phyloP scores from a whole-genome alignment of 2,797 vertebrate species.

The Neoniphon sammara region DNA sequence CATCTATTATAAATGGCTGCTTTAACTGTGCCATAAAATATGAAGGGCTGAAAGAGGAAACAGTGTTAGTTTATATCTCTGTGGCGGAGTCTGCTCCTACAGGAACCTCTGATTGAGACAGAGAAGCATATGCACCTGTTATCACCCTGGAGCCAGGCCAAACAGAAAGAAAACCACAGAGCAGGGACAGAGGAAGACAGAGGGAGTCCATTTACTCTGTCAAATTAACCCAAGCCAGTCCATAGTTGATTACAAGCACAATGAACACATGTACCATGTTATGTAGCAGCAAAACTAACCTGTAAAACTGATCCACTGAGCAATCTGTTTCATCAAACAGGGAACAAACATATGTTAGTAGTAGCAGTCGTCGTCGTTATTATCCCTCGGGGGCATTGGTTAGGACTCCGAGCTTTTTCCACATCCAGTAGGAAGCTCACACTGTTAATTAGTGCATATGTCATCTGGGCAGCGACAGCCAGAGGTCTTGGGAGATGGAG shows the following conservation, averaged over 20 bases:
- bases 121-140: conserved; percentile 48
- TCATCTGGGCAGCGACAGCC: conserved; percentile 77
- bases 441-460: conserved; percentile 79
- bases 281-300: not conserved
- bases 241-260: conserved; percentile 9
- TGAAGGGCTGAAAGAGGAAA: conserved; percentile 38
- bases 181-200: conserved; percentile 20
- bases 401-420: conserved; percentile 43
- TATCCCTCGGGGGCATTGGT: conserved; percentile 41
- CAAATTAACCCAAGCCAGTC: conserved; percentile 21
- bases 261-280: not conserved
- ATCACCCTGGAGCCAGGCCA: conserved; percentile 38
- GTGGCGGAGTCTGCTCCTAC: conserved; percentile 26
- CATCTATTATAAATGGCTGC: conserved; percentile 55
- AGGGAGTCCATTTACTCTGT: conserved; percentile 33
- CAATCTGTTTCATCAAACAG: conserved; percentile 31
- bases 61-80: conserved; percentile 35
- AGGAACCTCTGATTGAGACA: conserved; percentile 38
- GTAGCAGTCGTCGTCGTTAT: conserved; percentile 38
- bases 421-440: conserved; percentile 58
- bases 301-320: conserved; percentile 16
- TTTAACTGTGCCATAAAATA: conserved; percentile 53
- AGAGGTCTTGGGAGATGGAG: conserved; percentile 76
- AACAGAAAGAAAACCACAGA: conserved; percentile 32
- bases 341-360: conserved; percentile 50